A percentile compares a stretch with the other conserved stretches of the same genome.
Evolutionary conservation across 2,888 invertebrate genomes (phyloP).

Genomic region (Oscheius sp.): DNA sequence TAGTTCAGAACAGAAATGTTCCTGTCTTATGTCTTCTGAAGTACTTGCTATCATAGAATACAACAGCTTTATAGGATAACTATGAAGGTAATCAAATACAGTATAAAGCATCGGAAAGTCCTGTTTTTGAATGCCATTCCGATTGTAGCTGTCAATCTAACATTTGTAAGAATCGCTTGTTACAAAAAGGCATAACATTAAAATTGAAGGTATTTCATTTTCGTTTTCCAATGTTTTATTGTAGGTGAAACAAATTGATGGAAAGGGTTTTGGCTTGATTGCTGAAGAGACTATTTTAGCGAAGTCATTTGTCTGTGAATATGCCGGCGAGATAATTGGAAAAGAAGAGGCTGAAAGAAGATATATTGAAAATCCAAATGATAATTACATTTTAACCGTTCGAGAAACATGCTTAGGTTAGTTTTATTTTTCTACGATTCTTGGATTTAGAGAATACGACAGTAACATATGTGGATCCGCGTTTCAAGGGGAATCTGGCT

Average conservation of each 20-base stretch:
- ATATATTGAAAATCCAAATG: conserved; percentile 7
- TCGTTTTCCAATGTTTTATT: background rate
- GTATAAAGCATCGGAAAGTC: conserved; percentile 4
- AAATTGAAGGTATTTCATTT: conserved; percentile 41
- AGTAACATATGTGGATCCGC: conserved; percentile 51
- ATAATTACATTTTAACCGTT: conserved; percentile 60
- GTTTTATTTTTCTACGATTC: background rate
- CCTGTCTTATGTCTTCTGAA: conserved; percentile 42
- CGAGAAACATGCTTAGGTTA: conserved; percentile 49
- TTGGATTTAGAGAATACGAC: conserved; percentile 30
- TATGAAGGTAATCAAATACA: conserved; percentile 29
- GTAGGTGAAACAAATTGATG: conserved; percentile 33
- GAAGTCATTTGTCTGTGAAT: conserved; percentile 59
- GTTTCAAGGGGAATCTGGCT: conserved; percentile 55
- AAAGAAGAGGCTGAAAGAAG: conserved; percentile 54
- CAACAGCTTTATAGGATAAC: conserved; percentile 25
- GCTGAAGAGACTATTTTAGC: conserved; percentile 44
- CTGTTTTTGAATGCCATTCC: conserved; percentile 54
- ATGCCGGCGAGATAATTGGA: conserved; percentile 53
- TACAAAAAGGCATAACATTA: conserved; percentile 50
- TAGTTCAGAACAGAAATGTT: conserved; percentile 40
- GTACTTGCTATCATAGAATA: background rate
- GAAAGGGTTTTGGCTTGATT: conserved; percentile 52
- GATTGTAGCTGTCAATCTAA: conserved; percentile 48
- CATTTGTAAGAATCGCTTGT: conserved; percentile 53